Percentiles rank a stretch among this genome's conserved stretches.
Conservation (phyloP, 2,113 vertebrate species). For the Centrocercus urophasianus region DNA sequence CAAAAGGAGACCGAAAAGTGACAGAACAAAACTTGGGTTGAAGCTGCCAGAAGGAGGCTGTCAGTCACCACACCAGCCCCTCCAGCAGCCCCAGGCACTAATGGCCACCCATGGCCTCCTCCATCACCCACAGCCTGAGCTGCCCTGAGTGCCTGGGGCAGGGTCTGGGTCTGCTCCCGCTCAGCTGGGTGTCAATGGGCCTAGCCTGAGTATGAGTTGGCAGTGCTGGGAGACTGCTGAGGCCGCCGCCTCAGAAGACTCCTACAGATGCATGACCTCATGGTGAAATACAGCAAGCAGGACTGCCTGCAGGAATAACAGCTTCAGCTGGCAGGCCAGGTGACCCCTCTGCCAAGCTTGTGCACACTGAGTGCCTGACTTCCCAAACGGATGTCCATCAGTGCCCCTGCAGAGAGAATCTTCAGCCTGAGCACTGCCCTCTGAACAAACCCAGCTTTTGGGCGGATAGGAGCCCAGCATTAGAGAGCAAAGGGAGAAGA, state of each 20-base stretch:
- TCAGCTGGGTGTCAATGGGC: neutral
- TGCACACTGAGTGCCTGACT: rapidly evolving
- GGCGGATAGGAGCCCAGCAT: rapidly evolving
- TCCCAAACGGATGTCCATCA: neutral
- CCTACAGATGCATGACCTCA: neutral
- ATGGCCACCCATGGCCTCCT: neutral
- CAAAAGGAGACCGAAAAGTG: neutral
- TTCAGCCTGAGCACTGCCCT: neutral
- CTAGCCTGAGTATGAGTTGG: neutral
- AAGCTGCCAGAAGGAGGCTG: neutral
- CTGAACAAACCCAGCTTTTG: neutral
- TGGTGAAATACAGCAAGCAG: neutral
- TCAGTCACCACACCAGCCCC: neutral
- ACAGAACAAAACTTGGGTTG: neutral
- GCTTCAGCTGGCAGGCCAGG: rapidly evolving
- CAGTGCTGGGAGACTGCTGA: neutral
- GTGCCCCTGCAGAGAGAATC: neutral
- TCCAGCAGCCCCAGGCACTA: neutral
- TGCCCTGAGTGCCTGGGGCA: neutral
- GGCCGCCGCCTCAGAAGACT: neutral
- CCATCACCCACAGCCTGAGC: rapidly evolving
- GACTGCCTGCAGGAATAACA: neutral
- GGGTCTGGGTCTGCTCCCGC: neutral
- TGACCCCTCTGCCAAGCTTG: rapidly evolving
- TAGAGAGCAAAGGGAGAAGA: neutral